Evolutionary conservation across 2,113 vertebrate species (phyloP).

Genomic region (Hystrix cristata): DNA sequence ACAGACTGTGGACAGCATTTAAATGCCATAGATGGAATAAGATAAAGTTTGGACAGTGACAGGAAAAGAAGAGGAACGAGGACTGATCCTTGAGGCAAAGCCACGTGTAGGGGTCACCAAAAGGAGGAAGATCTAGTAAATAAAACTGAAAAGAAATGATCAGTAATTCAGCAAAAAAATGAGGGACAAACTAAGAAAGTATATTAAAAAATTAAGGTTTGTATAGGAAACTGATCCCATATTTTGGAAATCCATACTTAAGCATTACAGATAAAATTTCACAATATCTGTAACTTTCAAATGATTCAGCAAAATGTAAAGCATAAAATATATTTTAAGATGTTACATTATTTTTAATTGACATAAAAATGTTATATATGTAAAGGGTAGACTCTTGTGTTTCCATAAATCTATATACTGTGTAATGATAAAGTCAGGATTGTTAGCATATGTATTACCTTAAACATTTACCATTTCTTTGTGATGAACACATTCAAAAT

Average conservation of each 20-base stretch:
- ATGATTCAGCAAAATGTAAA: background rate
- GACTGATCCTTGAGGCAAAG: background rate
- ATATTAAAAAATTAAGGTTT: background rate
- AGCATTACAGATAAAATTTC: background rate
- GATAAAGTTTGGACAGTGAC: background rate
- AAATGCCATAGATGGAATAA: background rate
- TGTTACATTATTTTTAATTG: background rate
- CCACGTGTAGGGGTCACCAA: background rate
- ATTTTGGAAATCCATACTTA: background rate
- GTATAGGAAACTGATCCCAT: background rate
- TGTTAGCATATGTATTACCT: background rate
- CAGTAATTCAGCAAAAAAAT: background rate
- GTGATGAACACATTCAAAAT: background rate
- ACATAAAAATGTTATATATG: background rate
- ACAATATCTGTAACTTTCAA: conserved; percentile 12
- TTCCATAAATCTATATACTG: background rate
- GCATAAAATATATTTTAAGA: background rate
- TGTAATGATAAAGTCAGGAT: background rate
- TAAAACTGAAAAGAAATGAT: background rate
- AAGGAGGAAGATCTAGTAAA: background rate
- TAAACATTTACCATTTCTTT: background rate
- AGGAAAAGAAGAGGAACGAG: background rate
- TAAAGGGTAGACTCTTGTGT: background rate
- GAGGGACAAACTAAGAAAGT: background rate
- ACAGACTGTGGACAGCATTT: background rate